phyloP scores from a whole-genome alignment of 2,888 invertebrate species.

The Psococerastis gibbosa region DNA sequence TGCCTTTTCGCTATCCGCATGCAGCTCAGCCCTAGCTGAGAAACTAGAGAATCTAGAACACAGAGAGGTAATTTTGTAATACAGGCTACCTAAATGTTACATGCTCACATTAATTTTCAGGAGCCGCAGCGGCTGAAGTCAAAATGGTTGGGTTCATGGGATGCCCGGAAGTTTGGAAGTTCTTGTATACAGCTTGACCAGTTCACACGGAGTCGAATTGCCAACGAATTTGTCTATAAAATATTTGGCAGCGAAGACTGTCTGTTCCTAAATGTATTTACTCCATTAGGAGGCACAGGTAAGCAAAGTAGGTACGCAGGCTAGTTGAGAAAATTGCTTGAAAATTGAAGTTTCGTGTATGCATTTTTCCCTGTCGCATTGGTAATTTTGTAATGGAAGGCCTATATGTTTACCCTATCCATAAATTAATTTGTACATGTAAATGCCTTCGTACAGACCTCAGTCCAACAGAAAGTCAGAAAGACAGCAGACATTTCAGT shows the following conservation, averaged over 20 bases:
- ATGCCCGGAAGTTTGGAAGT: background rate
- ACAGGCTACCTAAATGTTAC: too few species aligned
- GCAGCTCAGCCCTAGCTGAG: too few species aligned
- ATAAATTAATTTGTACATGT: too few species aligned
- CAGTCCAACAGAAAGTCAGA: too few species aligned
- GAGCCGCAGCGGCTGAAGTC: constrained; percentile 1
- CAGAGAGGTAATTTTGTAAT: too few species aligned
- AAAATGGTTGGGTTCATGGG: background rate
- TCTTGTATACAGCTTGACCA: constrained; percentile 1
- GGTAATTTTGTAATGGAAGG: too few species aligned
- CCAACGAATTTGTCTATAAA: too few species aligned
- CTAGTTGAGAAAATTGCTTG: background rate
- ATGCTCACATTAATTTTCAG: constrained; percentile 2
- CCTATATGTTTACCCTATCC: too few species aligned
- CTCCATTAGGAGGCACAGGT: constrained; percentile 2
- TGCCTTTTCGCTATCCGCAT: too few species aligned
- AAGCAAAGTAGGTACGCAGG: background rate
- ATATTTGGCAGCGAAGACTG: constrained; percentile 16
- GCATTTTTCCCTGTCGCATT: background rate
- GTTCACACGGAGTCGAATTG: background rate
- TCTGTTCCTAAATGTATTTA: constrained; percentile 14
- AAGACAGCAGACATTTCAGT: too few species aligned
- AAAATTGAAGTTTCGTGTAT: background rate
- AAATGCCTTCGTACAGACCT: too few species aligned
- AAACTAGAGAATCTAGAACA: too few species aligned